Evolutionary conservation across 23 tunicate species (phyloP), one percentile per base, ranked within the genome.

Genomic region (Phallusia fumigata): DNA sequence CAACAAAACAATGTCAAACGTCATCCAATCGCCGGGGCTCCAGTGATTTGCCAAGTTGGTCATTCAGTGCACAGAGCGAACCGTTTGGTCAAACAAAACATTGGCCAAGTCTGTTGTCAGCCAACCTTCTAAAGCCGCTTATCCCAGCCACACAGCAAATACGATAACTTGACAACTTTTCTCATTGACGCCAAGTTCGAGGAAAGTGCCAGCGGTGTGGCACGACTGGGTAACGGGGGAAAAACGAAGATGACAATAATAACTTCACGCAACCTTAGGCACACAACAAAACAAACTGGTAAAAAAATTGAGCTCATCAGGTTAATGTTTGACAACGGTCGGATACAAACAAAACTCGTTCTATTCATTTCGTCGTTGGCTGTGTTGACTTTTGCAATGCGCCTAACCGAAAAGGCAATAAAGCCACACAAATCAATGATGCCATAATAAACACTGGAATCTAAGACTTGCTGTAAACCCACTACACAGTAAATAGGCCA

Each of bases 1-100:
- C 69, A 58, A 58, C 69, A 58, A 22, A 58, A 58, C 69, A 58
- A 58, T 58, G 69, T 58, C 69, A 58, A 58, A 58, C 69, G 69
- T 58, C 69, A 58, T 16, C 28, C 69, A 24, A 21, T 58, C 28
- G 69, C 28, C 28, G 69, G 13, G 8, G 16, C 28, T 22, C 69
- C 28, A 58, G 16, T 58, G 69, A 58, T 24, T 58, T 58, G 69
- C 69, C 28, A 58, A 24, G 26, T 58, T 58, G 69, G 69, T 58
- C 69, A 58, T 24, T 58, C 69, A 22, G 16, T 24, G 69, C 11
- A 13, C 26, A 58, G 15, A 58, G 69, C 28, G 69, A 58, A 24
- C 28, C 69, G 28, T 16, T 21, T 24, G 26, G 28, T 5, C 69
- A 58, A 58, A 58, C 69, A 58, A 58, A 58, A 58, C 69, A 58